These are phyloP conservation scores for Cardiocondyla obscurior DNA, from an alignment of 1,140 invertebrate genomes.

Conservation along the genomic window DNA sequence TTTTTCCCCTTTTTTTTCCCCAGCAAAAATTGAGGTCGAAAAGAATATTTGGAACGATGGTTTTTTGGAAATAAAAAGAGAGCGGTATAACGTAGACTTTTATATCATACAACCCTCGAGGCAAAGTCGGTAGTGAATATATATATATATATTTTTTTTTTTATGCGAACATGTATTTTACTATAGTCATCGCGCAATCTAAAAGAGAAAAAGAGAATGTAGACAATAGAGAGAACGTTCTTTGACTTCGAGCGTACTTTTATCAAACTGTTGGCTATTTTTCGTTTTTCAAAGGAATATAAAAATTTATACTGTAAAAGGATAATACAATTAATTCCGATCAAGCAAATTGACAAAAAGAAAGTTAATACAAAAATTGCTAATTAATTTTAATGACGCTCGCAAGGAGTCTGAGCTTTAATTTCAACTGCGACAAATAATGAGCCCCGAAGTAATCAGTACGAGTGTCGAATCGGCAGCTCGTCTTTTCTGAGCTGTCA, in stretches of 20 bases:
- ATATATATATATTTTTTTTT: constrained; percentile 30
- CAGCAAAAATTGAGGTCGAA: constrained; percentile 35
- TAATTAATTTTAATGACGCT: not conserved
- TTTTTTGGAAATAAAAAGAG: constrained; percentile 40
- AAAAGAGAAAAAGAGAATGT: not conserved
- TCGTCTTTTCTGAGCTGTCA: not conserved
- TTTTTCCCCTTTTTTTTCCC: too few species aligned
- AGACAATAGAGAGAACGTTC: not conserved
- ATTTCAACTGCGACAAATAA: not conserved
- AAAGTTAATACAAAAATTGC: not conserved
- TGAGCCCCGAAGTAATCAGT: not conserved
- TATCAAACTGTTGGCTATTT: not conserved
- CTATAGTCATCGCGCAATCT: not conserved
- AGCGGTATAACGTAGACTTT: constrained; percentile 14
- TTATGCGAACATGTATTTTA: not conserved
- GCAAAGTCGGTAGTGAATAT: not conserved
- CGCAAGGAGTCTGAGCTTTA: not conserved
- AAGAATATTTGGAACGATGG: constrained; percentile 32
- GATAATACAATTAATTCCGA: constrained; percentile 9
- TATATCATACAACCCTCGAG: constrained; percentile 10
- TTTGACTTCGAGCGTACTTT: not conserved
- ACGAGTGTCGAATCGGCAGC: not conserved
- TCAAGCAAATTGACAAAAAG: not conserved
- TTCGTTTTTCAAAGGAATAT: not conserved
- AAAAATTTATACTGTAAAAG: not conserved